These are phyloP conservation scores for Drosophila truncata DNA, from an alignment of 1,140 invertebrate genomes.

Conservation along the genomic window DNA sequence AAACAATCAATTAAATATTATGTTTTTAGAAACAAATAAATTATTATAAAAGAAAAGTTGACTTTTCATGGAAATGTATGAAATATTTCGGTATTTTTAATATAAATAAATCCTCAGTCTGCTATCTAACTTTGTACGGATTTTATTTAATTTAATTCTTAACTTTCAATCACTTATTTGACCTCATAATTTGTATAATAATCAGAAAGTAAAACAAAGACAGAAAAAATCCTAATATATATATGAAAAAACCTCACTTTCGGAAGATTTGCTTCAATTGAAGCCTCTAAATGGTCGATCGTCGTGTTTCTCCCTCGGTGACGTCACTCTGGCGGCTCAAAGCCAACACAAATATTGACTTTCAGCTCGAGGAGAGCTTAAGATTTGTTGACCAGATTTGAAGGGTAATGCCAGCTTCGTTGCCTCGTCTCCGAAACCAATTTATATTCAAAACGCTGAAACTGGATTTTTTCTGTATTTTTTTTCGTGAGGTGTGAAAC, in stretches of 20 bases:
- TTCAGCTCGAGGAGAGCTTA: slow-evolving; percentile 26
- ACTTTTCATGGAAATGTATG: too few relatives aligned
- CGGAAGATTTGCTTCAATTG: slow-evolving; percentile 27
- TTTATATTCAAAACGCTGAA: slow-evolving; percentile 40
- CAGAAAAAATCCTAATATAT: not conserved
- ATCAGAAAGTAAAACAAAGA: slow-evolving; percentile 2
- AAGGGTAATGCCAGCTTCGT: slow-evolving; percentile 29
- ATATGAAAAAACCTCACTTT: slow-evolving; percentile 12
- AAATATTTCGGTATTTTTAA: too few relatives aligned
- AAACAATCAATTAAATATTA: too few relatives aligned
- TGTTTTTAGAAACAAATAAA: too few relatives aligned
- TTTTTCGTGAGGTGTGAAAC: slow-evolving; percentile 39
- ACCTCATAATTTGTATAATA: not conserved
- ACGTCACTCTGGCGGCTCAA: slow-evolving; percentile 25
- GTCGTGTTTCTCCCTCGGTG: slow-evolving; percentile 16
- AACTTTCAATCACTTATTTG: too few relatives aligned
- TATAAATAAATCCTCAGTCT: too few relatives aligned
- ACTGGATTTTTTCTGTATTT: slow-evolving; percentile 46
- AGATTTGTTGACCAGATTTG: slow-evolving; percentile 35
- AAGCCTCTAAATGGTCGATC: slow-evolving; percentile 38
- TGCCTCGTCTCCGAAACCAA: slow-evolving; percentile 9
- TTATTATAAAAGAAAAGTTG: too few relatives aligned
- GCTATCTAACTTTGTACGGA: too few relatives aligned
- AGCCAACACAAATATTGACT: slow-evolving; percentile 47
- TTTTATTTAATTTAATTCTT: too few relatives aligned